Evolutionary conservation across 2,797 vertebrate species (phyloP).

Genomic region (Varecia variegata): DNA sequence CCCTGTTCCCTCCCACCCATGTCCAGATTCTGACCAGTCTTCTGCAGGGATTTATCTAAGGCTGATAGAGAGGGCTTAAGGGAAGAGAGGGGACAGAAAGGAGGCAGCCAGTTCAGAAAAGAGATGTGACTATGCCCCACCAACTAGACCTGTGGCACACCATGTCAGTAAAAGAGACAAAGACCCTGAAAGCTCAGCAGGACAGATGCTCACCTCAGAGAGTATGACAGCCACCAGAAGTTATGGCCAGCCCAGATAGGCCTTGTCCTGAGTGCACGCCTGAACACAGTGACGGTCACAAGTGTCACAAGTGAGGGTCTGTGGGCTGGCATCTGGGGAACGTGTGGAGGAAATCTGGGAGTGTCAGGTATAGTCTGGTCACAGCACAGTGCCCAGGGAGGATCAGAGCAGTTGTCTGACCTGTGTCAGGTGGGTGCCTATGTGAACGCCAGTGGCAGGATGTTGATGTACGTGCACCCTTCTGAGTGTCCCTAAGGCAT

Average conservation of each 20-base stretch:
- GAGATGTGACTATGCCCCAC: not conserved
- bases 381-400: not conserved
- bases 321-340: not conserved
- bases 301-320: not conserved
- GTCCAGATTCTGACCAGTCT: not conserved
- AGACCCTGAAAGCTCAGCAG: not conserved
- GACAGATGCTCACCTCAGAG: not conserved
- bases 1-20: not conserved
- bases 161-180: not conserved
- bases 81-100: not conserved
- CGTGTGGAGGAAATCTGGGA: not conserved
- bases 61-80: not conserved
- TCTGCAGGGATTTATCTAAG: not conserved
- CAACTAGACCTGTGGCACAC: not conserved
- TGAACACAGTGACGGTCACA: not conserved
- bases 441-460: not conserved
- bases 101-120: not conserved
- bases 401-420: not conserved
- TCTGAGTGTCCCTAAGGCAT: not conserved
- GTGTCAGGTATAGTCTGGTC: not conserved
- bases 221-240: not conserved
- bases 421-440: not conserved
- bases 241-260: not conserved
- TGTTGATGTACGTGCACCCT: not conserved
- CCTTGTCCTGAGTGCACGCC: not conserved